Base-by-base conservation (phyloP, 2,888 invertebrate species). In the Flexamia atlantica region DNA sequence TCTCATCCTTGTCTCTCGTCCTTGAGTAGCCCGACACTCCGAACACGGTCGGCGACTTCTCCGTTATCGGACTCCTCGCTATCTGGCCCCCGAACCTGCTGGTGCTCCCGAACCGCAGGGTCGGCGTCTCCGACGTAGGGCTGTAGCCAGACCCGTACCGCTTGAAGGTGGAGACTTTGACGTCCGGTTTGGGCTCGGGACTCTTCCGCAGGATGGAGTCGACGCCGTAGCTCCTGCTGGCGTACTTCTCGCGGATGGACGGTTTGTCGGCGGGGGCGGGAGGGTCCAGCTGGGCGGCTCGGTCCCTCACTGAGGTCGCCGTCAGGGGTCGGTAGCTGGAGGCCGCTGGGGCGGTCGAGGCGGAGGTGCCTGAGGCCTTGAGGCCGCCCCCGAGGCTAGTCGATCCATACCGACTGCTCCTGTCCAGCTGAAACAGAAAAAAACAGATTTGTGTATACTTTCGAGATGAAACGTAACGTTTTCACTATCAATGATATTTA, bases 41-140 rank as follows among this genome's bases (percentile, higher is more conserved):
- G 53, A 88, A 88, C 1, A 88, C 87, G 9, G 88, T 86, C 1
- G 88, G 87, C 1, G 88, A 86, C 60, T 88, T 87, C 25, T 88
- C 88, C 14, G 87, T 87, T 14, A 87, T 86, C 0, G 88, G 88
- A 72, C 88, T 88, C 23, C 88, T 85, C 9, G 87, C 87, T 23
- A 86, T 87, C 36, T 87, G 87, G 0, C 86, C 87, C 10, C 88
- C 88, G 84, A 87, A 88, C 20, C 88, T 85, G 0, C 87, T 85
- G 14, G 87, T 84, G 60, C 86, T 87, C 4, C 88, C 87, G 83
- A 87, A 87, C 57, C 88, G 84, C 12, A 88, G 85, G 3, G 85
- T 79, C 10, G 85, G 85, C 25, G 86, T 86, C 60, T 81, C 85
- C 72, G 40, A 82, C 5, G 85, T 86, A 53, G 81, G 85, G 20